Evolutionary conservation across 2,888 invertebrate genomes (phyloP).

Genomic region (Pandemis cinnamomeana): DNA sequence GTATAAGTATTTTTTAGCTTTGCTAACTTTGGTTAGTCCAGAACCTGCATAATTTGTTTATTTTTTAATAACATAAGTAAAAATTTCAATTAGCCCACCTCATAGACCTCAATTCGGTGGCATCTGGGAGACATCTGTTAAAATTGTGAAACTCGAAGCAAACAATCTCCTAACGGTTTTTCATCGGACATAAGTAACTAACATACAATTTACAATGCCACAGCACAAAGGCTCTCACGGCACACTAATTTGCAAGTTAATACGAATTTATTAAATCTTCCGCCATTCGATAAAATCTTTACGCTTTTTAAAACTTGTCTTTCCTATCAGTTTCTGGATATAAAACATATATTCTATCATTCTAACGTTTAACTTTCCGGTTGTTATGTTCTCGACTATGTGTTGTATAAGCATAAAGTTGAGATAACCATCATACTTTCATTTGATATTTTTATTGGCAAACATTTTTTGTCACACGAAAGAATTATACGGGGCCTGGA

Average conservation of each 20-base stretch:
- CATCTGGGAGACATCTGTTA: not conserved
- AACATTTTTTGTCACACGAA: not conserved
- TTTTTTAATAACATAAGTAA: no score
- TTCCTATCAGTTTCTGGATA: slow-evolving; percentile 18
- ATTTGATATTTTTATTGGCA: not conserved
- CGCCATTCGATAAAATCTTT: slow-evolving; percentile 32
- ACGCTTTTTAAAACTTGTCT: slow-evolving; percentile 36
- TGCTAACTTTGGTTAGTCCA: no score
- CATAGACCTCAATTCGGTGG: no score
- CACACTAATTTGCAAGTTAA: slow-evolving; percentile 37
- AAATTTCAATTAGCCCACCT: not conserved
- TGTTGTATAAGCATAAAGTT: not conserved
- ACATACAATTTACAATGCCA: not conserved
- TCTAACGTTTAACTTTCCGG: not conserved
- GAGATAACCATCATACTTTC: not conserved
- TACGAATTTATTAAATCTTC: slow-evolving; percentile 38
- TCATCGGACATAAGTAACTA: not conserved
- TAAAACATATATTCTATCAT: not conserved
- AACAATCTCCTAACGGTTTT: slow-evolving; percentile 8
- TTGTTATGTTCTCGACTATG: not conserved
- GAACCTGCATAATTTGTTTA: no score
- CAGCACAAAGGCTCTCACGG: slow-evolving; percentile 20
- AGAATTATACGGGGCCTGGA: not conserved
- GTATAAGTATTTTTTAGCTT: no score
- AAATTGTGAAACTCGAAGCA: not conserved